Evolutionary conservation across 2,888 invertebrate genomes (phyloP).

Genomic region (Cataglyphis albicans): DNA sequence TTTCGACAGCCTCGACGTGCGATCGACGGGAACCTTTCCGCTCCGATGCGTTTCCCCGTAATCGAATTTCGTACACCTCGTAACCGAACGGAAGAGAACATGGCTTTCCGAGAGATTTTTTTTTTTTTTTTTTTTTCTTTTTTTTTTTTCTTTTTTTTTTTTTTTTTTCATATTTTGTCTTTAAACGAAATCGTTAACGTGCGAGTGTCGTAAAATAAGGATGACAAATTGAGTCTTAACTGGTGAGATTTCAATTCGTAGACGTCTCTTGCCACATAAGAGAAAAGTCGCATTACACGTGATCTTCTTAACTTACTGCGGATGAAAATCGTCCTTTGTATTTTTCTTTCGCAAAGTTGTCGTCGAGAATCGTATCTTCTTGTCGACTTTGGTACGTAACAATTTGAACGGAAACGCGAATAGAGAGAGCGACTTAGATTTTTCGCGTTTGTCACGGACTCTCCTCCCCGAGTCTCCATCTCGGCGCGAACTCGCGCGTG

Average conservation of each 20-base stretch:
- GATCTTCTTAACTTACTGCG: neutral
- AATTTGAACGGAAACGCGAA: neutral
- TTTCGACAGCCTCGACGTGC: constrained; percentile 18
- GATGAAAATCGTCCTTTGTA: neutral
- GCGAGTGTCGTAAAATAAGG: neutral
- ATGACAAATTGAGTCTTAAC: neutral
- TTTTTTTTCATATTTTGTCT: neutral
- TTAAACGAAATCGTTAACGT: neutral
- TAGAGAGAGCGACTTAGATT: too few species aligned
- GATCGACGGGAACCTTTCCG: constrained; percentile 23
- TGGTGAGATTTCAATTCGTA: neutral
- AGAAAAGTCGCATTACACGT: constrained; percentile 15
- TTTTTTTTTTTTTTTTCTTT: neutral
- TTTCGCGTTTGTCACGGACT: neutral
- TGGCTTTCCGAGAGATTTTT: neutral
- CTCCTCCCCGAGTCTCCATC: neutral
- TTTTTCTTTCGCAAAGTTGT: neutral
- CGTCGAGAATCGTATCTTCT: neutral
- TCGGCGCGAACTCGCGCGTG: constrained; percentile 25
- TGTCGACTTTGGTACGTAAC: neutral
- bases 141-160: neutral
- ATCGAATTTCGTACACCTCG: constrained; percentile 28
- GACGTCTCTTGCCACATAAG: neutral
- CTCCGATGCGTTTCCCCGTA: constrained; percentile 1
- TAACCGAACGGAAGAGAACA: neutral